Percentiles rank a stretch among this genome's conserved stretches.
These are phyloP conservation scores for Anarrhichthys ocellatus DNA, from an alignment of 2,113 vertebrate species.

Conservation along the genomic window DNA sequence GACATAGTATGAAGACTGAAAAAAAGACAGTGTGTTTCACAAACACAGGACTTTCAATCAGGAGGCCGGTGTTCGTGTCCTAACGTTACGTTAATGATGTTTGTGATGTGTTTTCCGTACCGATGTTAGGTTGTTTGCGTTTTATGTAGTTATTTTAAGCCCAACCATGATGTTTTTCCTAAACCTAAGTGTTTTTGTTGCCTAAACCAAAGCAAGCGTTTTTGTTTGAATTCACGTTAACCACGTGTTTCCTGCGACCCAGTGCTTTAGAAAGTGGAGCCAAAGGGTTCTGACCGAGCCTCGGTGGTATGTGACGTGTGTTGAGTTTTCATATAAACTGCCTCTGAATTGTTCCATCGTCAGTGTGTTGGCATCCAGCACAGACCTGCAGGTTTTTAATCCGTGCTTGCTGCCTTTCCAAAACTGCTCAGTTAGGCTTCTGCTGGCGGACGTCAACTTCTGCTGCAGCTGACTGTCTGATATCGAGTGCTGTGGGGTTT, in stretches of 20 bases:
- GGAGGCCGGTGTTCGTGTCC: not conserved
- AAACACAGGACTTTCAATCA: no score
- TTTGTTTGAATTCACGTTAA: not conserved
- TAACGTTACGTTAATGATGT: no score
- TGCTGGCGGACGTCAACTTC: not conserved
- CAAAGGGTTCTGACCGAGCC: not conserved
- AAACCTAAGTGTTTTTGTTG: no score
- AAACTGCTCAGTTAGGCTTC: not conserved
- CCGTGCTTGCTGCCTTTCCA: not conserved
- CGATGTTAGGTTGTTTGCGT: no score
- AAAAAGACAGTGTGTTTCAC: no score
- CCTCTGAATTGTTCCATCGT: not conserved
- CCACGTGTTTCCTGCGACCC: not conserved
- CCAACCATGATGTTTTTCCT: no score
- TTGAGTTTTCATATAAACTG: not conserved
- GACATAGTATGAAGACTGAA: no score
- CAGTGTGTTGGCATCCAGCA: not conserved
- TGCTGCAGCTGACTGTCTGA: not conserved
- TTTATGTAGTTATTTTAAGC: no score
- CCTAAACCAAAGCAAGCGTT: no score
- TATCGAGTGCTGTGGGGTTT: not conserved
- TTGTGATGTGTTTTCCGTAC: no score
- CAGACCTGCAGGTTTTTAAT: constrained; percentile 1
- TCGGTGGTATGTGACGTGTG: not conserved
- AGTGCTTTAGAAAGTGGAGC: no score